phyloP scores from a whole-genome alignment of 2,797 vertebrate species.

The Notamacropus eugenii region DNA sequence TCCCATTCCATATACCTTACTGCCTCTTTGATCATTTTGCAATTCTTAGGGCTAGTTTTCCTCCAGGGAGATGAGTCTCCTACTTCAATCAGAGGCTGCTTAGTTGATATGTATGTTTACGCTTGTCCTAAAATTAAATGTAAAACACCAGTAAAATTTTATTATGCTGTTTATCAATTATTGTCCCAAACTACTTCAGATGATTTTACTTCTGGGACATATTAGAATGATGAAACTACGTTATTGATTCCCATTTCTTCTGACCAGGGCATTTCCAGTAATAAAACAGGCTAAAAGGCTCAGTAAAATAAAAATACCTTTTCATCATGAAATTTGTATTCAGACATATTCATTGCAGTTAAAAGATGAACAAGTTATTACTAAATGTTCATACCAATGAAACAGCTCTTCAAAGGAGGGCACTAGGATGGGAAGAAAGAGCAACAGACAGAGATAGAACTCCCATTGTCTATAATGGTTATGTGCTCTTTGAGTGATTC shows the following conservation, averaged over 20 bases:
- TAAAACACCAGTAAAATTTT: neutral
- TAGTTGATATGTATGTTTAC: neutral
- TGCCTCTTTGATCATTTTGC: neutral
- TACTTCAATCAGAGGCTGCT: neutral
- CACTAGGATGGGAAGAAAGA: neutral
- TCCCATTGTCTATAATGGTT: neutral
- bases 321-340: conserved; percentile 77
- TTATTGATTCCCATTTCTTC: neutral
- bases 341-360: conserved; percentile 76
- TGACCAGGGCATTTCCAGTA: conserved; percentile 10
- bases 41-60: neutral
- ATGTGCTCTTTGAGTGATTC: neutral
- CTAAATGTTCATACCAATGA: conserved; percentile 80
- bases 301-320: conserved; percentile 63
- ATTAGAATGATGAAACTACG: neutral
- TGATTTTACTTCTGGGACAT: neutral
- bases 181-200: neutral
- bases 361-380: conserved; percentile 77
- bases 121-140: neutral
- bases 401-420: conserved; percentile 55
- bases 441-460: neutral
- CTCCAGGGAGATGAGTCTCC: neutral
- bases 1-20: neutral
- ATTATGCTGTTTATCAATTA: neutral
- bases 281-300: conserved; percentile 66